Base-by-base conservation (phyloP, 2,797 vertebrate species). In the Luscinia luscinia region DNA sequence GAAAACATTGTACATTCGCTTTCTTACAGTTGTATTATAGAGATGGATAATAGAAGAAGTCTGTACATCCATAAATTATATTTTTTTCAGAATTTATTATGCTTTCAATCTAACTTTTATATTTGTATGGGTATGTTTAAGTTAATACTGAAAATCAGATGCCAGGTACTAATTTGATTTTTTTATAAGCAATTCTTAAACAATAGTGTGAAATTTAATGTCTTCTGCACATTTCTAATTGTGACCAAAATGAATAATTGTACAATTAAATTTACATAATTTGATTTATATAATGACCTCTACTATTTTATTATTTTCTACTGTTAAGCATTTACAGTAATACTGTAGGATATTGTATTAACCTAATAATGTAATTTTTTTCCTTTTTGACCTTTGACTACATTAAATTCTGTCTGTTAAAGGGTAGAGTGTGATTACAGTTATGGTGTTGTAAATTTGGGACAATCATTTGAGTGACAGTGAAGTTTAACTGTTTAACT, bases 401-500 rank as follows among this genome's bases (percentile, higher is more conserved):
- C 61, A 57, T 79, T 86, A 93, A 90, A 86, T 67, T 81, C n/a
- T 72, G 6, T 27, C 70, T 86, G 55, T 66, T 73, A 89, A 89
- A 85, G 36, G 40, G 46, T 75, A 78, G 58, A 73, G 13, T 52
- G 51, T 86, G 59, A 76, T 93, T 92, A 78, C 40, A 78, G 54
- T 78, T 84, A 77, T 7, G 30, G 43, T n/a, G 27, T 13, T 68
- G 36, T 94, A 94, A 94, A 96, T 86, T 80, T 87, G 26, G 58
- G n/a, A 20, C n/a, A 92, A 86, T 85, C 36, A 45, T 85, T 75
- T 85, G 58, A 87, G 20, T 86, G 84, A 80, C 70, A 87, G 20
- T 49, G 41, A 93, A 84, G 26, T 84, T 91, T 89, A 80, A 88
- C 55, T 66, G 11, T 87, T 94, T 84, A 88, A 87, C 36, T n/a